Evolutionary conservation across 2,888 invertebrate genomes (phyloP).

Genomic region (Eupithecia vulgata): DNA sequence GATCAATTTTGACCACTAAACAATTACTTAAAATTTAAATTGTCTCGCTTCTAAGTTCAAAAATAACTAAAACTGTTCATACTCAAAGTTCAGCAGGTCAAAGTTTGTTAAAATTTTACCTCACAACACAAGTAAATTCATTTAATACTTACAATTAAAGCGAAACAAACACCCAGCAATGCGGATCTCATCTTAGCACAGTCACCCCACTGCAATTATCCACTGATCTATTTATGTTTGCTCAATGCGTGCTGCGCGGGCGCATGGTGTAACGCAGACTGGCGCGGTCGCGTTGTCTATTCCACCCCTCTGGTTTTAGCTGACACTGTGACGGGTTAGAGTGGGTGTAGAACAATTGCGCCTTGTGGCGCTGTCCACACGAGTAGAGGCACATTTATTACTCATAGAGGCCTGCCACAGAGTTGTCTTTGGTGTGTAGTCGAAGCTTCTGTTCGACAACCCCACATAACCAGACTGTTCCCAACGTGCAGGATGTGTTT

Average conservation of each 20-base stretch:
- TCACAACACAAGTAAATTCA: not conserved
- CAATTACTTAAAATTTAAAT: not conserved
- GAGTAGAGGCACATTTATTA: not conserved
- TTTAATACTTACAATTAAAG: slow-evolving; percentile 67
- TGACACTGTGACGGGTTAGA: not conserved
- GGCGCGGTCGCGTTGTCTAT: slow-evolving; percentile 1
- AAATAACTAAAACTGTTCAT: not conserved
- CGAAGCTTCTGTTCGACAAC: not conserved
- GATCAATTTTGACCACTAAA: not conserved
- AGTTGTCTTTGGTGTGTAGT: not conserved
- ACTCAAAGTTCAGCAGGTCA: too few species aligned
- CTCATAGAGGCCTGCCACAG: not conserved
- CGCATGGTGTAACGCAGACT: slow-evolving; percentile 53
- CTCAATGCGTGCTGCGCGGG: slow-evolving; percentile 62
- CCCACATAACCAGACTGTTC: too few species aligned
- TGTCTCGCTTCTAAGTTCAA: not conserved
- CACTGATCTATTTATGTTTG: slow-evolving; percentile 39
- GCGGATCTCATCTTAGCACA: slow-evolving; percentile 73
- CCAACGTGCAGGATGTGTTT: too few species aligned
- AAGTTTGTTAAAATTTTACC: not conserved
- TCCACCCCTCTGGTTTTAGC: slow-evolving; percentile 21
- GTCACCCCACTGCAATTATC: slow-evolving; percentile 58
- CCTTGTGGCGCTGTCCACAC: not conserved
- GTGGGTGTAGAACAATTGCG: not conserved
- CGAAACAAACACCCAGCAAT: slow-evolving; percentile 70